Percentiles rank a stretch among this genome's conserved stretches.
phyloP scores from a whole-genome alignment of 2,113 vertebrate species.

The Leucoraja erinaceus region DNA sequence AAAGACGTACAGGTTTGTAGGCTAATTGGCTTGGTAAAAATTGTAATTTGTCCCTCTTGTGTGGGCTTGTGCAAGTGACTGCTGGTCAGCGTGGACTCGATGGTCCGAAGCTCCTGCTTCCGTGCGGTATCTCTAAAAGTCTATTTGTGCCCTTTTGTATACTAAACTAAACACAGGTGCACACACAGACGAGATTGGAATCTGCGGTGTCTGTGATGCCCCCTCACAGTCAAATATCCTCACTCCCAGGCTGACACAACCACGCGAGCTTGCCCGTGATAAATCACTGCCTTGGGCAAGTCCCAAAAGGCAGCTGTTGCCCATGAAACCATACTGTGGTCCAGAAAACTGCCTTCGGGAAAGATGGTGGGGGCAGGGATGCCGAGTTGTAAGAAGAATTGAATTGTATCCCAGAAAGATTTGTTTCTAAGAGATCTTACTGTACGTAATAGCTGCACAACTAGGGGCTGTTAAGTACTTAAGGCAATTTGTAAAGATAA shows the following conservation, averaged over 20 bases:
- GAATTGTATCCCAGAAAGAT: conserved; percentile 11
- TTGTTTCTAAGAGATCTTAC: conserved; percentile 12
- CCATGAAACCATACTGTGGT: too few species aligned
- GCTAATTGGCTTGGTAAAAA: too few species aligned
- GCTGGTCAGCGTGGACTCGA: too few species aligned
- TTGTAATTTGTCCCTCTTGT: too few species aligned
- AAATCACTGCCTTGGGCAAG: background rate
- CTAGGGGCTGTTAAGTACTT: conserved; percentile 34
- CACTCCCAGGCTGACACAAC: background rate
- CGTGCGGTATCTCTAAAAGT: too few species aligned
- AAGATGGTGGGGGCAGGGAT: background rate
- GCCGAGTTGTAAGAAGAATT: conserved; percentile 6
- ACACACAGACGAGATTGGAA: background rate
- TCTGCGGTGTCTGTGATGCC: background rate
- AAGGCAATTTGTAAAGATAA: conserved; percentile 37
- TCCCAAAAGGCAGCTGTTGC: background rate
- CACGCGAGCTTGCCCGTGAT: too few species aligned
- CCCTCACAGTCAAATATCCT: background rate
- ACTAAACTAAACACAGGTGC: background rate
- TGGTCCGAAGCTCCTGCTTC: too few species aligned
- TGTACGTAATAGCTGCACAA: conserved; percentile 35
- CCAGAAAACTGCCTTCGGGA: background rate
- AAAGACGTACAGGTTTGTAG: too few species aligned
- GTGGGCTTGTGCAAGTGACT: too few species aligned
- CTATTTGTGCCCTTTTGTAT: too few species aligned